These are phyloP conservation scores for Tachycineta bicolor DNA, from an alignment of 2,113 vertebrate species.

Conservation along the genomic window DNA sequence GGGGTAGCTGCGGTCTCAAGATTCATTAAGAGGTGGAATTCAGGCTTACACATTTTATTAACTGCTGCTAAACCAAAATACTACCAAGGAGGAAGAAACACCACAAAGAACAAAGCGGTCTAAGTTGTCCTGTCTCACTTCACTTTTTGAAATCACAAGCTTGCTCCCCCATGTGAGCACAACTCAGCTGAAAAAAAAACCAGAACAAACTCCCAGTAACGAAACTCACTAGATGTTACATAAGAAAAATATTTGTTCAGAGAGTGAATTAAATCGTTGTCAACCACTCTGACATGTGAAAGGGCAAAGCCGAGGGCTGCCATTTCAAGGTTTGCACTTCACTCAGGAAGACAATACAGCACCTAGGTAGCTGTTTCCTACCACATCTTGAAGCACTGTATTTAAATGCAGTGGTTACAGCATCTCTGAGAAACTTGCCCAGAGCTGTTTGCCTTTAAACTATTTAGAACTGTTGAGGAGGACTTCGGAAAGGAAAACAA, in stretches of 20 bases:
- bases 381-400: background rate
- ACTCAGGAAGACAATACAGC: background rate
- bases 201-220: background rate
- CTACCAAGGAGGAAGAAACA: background rate
- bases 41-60: background rate
- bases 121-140: slow-evolving; percentile 2
- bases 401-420: background rate
- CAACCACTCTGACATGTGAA: background rate
- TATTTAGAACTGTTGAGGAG: background rate
- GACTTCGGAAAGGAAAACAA: background rate
- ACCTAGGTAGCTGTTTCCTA: background rate
- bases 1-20: background rate
- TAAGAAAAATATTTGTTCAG: background rate
- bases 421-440: background rate
- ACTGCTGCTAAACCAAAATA: background rate
- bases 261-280: background rate
- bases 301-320: background rate
- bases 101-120: background rate
- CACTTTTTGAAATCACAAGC: slow-evolving; percentile 1
- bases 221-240: background rate
- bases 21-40: background rate
- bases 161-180: background rate
- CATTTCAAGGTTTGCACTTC: background rate
- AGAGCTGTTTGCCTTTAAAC: background rate
- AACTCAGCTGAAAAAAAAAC: background rate